Evolutionary conservation across 2,888 invertebrate species (phyloP).

Genomic region (Xestia rhomboidea): DNA sequence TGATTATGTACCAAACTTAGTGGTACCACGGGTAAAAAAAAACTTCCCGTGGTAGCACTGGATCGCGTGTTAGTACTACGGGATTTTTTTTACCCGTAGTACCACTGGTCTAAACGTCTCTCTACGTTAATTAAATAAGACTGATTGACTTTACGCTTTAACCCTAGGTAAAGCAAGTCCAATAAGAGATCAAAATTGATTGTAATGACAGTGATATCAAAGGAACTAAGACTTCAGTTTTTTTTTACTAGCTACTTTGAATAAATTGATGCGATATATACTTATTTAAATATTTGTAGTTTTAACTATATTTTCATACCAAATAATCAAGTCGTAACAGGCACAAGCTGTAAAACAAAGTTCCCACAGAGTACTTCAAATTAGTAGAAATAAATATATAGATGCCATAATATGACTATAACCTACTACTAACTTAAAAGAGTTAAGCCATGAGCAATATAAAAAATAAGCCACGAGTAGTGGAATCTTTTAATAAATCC

Average conservation of each 20-base stretch:
- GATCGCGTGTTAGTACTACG: too few species aligned
- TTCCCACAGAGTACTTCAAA: neutral
- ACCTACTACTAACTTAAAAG: neutral
- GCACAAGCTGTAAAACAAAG: slow-evolving; percentile 4
- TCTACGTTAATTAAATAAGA: neutral
- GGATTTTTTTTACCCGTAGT: too few species aligned
- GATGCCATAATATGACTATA: neutral
- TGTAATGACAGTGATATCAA: neutral
- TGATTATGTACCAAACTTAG: too few species aligned
- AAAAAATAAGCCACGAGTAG: neutral
- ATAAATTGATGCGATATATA: neutral
- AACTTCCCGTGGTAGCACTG: too few species aligned
- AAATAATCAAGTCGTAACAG: neutral
- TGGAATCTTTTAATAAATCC: neutral
- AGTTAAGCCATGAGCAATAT: neutral
- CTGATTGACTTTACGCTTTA: neutral
- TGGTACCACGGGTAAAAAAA: too few species aligned
- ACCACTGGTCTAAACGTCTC: too few species aligned
- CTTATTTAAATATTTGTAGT: too few species aligned
- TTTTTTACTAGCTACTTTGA: neutral
- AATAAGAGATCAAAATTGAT: neutral
- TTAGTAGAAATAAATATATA: neutral
- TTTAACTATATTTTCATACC: slow-evolving; percentile 3
- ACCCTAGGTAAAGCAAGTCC: neutral
- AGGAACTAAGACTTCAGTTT: neutral